Base-by-base conservation (phyloP, 2,113 vertebrate species). In the Python bivittatus region DNA sequence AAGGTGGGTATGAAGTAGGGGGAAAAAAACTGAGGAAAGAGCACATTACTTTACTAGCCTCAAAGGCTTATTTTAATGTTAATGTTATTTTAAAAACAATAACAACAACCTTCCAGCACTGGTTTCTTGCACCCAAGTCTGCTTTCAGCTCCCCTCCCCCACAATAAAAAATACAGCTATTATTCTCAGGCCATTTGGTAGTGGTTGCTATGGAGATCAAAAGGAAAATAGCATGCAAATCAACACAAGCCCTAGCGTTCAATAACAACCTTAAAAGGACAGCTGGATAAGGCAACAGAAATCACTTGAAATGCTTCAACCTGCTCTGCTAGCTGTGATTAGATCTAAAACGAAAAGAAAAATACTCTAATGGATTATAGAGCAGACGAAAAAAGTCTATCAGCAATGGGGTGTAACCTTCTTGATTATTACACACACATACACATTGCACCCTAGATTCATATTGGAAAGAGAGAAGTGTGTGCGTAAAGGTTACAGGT, bases 141-240 rank as follows among this genome's bases (percentile, higher is more conserved):
- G 92, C 95, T 95, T 88, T 64, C 93, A 88, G 95, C 95, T 95
- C 96, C 96, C 72, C 33, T 42, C 72, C 33, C 72, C 72, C 94
- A 92, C 42, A 83, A 48, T 3, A 15, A 17, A 27, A 48, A 52
- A 23, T 95, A 95, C 95, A 96, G 96, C 96, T 95, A 94, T 97
- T 97, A 96, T 97, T 97, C 96, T 95, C 96, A 96, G 97, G 97
- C 97, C 97, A 97, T 97, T 98, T 97, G 96, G 97, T 97, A 95
- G 95, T 33, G 52, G 98, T 98, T 98, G 97, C 97, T 94, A 97
- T 98, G 97, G 97, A 96, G 96, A 98, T 98, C 96, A 96, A 97
- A 98, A 96, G 97, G 97, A 97, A 98, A 98, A 96, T 95, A 97
- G 96, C 97, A 97, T 97, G 98, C 97, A 97, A 97, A 98, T 98